Evolutionary conservation across 1,140 invertebrate species (phyloP), one percentile per base, ranked within the genome.

Genomic region (Drosophila pruinosa): DNA sequence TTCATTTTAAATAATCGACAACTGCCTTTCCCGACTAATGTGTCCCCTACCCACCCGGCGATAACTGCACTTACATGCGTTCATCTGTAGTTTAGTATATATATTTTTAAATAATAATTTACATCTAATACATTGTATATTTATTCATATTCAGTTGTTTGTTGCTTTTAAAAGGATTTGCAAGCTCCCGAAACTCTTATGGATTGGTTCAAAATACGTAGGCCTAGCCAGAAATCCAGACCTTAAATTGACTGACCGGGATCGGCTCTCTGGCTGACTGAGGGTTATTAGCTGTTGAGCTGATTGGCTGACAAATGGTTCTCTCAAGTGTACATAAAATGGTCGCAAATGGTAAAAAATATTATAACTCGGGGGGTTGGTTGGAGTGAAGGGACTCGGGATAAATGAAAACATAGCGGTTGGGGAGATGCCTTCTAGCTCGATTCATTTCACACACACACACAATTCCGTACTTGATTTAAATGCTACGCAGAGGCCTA

Each of bases 71-170:
- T n/a, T 58, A 14, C 47, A 22, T 56, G 28, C 34, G 54, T 64
- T 34, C 17, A 50, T 62, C 43, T 45, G 43, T 57, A 72, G 28
- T 59, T 24, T 64, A 64, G 26, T 28, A 36, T 58, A 58, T 72
- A 72, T 78, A 68, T 65, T 73, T 70, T 78, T 77, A 86, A 85
- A 80, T 85, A 68, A 77, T 86, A 83, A 75, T 83, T 77, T 72
- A 85, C 61, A 71, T 43, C 69, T 80, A 74, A 50, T 80, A 80
- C 72, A 85, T 80, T 82, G 59, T 83, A 65, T 85, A 24, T 72
- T 41, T 83, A 78, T 59, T 75, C 63, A 75, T 82, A 72, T 64
- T 83, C 75, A 83, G 75, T 78, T 63, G 15, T 36, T 41, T 22
- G 43, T 39, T 48, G 45, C 15, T 48, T 21, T 34, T 17, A 0